A percentile compares a stretch with the other conserved stretches of the same genome.
Conservation (phyloP, 92 coral and sea anemone species). For the Palythoa grandis region DNA sequence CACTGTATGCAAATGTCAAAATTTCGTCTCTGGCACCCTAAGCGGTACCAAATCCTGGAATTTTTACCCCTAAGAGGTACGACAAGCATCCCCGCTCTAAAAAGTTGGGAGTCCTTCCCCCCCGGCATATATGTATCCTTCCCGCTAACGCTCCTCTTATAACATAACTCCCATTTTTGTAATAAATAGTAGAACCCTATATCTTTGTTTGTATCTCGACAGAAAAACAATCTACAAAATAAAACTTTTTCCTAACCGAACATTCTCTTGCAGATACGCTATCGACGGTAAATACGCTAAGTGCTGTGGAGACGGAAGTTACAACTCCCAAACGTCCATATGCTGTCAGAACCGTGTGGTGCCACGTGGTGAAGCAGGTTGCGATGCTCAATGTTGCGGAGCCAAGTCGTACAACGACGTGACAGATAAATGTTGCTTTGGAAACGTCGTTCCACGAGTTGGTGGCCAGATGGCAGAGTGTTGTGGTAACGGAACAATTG, state of each 20-base stretch:
- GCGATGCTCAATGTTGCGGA: slow-evolving; percentile 32
- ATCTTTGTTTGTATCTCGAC: background rate
- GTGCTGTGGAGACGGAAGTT: slow-evolving; percentile 47
- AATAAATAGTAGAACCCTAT: no score
- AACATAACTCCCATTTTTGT: no score
- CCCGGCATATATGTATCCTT: no score
- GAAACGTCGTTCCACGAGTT: slow-evolving; percentile 1
- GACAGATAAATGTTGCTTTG: slow-evolving; percentile 33
- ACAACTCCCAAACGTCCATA: slow-evolving; percentile 44
- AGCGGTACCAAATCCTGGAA: no score
- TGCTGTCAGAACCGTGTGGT: slow-evolving; percentile 42
- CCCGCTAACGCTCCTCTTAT: no score
- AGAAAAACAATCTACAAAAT: background rate
- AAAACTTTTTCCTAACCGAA: background rate
- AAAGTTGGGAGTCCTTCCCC: no score
- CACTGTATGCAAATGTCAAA: no score
- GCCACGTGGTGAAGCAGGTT: slow-evolving; percentile 24
- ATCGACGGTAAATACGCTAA: slow-evolving; percentile 46
- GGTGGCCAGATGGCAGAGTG: slow-evolving; percentile 33
- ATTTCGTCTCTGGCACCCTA: no score
- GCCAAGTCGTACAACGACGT: slow-evolving; percentile 11
- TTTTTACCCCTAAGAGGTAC: no score
- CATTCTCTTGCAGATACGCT: slow-evolving; percentile 28
- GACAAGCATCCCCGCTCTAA: no score
- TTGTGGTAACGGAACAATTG: slow-evolving; percentile 12